phyloP scores from a whole-genome alignment of 2,113 vertebrate genomes.

The Tragelaphus buxtoni region DNA sequence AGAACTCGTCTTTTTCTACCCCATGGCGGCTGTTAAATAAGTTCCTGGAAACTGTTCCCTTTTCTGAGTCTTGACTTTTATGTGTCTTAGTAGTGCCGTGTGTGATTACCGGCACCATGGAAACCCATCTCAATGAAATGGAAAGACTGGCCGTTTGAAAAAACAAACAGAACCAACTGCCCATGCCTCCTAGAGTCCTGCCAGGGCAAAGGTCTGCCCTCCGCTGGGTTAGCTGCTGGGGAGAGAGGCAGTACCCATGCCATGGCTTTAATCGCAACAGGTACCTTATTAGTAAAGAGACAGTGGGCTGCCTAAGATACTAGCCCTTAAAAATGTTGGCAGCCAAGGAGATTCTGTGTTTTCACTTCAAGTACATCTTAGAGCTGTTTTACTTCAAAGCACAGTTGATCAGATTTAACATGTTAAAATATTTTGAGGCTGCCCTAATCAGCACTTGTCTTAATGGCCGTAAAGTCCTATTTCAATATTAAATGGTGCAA shows the following conservation, averaged over 20 bases:
- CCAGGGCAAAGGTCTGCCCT: conserved; percentile 30
- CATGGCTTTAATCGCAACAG: not conserved
- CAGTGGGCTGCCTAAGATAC: not conserved
- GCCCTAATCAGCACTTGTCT: not conserved
- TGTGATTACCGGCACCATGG: not conserved
- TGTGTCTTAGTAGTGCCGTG: not conserved
- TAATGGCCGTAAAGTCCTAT: not conserved
- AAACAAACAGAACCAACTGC: conserved; percentile 13
- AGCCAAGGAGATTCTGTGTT: not conserved
- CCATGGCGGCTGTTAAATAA: not conserved
- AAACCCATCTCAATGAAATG: conserved; percentile 39
- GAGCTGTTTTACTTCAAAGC: not conserved
- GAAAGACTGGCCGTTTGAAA: conserved; percentile 3
- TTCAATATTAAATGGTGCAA: not conserved
- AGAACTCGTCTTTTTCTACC: not conserved
- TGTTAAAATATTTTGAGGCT: not conserved
- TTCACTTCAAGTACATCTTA: not conserved
- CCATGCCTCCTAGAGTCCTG: not conserved
- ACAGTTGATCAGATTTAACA: not conserved
- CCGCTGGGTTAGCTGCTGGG: not conserved
- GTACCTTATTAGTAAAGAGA: not conserved
- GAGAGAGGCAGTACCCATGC: not conserved
- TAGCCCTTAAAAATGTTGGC: not conserved
- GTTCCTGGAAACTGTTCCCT: not conserved
- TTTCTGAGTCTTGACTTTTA: not conserved